Evolutionary conservation across 2,113 vertebrate genomes (phyloP).

Genomic region (Sitta europaea): DNA sequence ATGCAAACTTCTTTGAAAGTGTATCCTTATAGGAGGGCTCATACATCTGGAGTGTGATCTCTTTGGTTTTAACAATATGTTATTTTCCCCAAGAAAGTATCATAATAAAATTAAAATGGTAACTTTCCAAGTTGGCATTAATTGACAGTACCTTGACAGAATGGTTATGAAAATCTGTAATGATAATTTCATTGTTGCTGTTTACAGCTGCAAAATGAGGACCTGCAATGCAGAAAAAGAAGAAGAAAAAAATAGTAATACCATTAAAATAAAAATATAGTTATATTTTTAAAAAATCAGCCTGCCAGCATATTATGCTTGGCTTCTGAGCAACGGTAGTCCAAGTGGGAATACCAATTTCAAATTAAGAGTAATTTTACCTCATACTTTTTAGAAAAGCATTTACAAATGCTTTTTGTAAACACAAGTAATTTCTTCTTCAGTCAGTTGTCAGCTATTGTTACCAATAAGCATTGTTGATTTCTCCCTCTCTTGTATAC

Average conservation of each 20-base stretch:
- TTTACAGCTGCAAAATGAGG: constrained; percentile 95
- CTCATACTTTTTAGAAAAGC: background rate
- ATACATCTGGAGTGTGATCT: background rate
- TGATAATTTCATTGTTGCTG: constrained; percentile 96
- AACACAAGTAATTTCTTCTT: background rate
- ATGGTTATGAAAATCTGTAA: constrained; percentile 98
- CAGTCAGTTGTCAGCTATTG: background rate
- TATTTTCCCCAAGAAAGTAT: background rate
- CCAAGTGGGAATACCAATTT: background rate
- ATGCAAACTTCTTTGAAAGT: background rate
- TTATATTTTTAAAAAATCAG: background rate
- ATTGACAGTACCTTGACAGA: constrained; percentile 89
- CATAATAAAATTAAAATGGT: background rate
- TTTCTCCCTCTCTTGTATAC: background rate
- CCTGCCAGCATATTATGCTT: background rate
- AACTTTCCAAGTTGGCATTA: background rate
- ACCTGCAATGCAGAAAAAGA: constrained; percentile 72
- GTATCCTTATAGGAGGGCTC: background rate
- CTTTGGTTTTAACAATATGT: background rate
- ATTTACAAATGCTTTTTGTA: background rate
- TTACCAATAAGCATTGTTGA: background rate
- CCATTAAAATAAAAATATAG: background rate
- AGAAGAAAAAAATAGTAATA: background rate
- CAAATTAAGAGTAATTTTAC: background rate
- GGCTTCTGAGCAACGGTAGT: background rate